Base-by-base conservation (phyloP, 2,113 vertebrate species). In the Rhinoderma darwinii region DNA sequence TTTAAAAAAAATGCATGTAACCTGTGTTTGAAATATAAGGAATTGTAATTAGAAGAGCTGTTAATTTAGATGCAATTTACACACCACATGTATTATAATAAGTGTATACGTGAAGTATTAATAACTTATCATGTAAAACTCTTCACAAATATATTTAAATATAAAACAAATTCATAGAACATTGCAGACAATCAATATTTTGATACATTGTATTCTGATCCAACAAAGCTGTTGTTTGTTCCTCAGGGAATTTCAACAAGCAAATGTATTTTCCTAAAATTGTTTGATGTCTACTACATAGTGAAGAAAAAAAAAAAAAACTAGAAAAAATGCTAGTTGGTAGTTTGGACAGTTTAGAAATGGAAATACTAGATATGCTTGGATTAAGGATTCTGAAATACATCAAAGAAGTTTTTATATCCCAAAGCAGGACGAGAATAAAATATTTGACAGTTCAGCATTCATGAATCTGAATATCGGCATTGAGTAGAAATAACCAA, bases 11-110 rank as follows among this genome's bases (percentile, higher is more conserved):
- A 89, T 51, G 83, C 80, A 91, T 35, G 2, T 25, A 93, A 90
- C 87, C 82, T 88, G 63, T 91, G 87, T 86, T 89, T 92, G 84
- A 85, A 92, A 93, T 44, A 30, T 91, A 92, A 91, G 90, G 84
- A 92, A 92, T 91, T 92, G 92, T 90, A 94, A 95, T 93, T 94
- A 92, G 81, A 22, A 81, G 85, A 37, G 54, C 54, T 90, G 82
- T 56, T 92, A 91, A 93, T 93, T 93, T 90, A 91, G 76, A 47
- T 90, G 39, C 63, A 90, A 87, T 91, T 88, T 87, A 90, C 84
- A 73, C 90, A 89, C 56, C 39, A 82, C 50, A n/a, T 41, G 30
- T 80, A 39, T 54, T 5, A 22, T 63, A 79, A 80, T 39, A 56
- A 54, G 32, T n/a, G 1, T 56, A 39, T 59, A 39, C 27, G 15